phyloP scores from a whole-genome alignment of 2,113 vertebrate species.

The Gymnarchus niloticus region DNA sequence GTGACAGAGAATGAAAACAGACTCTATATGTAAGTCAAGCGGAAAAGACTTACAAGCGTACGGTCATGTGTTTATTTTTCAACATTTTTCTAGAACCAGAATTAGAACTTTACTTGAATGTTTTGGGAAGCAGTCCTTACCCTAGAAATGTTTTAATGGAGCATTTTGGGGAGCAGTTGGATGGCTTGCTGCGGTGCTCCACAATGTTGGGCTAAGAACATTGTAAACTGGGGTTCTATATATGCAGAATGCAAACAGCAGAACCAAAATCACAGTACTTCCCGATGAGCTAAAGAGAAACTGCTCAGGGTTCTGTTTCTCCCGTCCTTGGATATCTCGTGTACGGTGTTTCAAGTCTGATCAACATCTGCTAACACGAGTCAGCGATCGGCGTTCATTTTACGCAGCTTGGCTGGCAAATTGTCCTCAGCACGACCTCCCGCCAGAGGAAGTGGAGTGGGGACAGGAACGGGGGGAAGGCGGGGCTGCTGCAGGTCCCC shows the following conservation, averaged over 20 bases:
- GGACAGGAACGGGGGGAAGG: slow-evolving; percentile 39
- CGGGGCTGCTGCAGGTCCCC: slow-evolving; percentile 48
- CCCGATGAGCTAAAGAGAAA: neutral
- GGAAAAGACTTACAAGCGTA: neutral
- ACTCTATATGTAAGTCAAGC: neutral
- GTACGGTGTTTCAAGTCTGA: neutral
- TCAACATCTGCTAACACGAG: neutral
- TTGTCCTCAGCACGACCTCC: slow-evolving; percentile 61
- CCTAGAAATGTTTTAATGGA: too few species aligned
- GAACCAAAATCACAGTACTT: neutral
- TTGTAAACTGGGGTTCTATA: neutral
- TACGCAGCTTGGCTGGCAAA: slow-evolving; percentile 65
- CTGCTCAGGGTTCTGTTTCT: neutral
- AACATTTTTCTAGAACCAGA: neutral
- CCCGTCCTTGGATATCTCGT: neutral
- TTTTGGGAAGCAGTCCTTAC: too few species aligned
- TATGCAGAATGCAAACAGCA: neutral
- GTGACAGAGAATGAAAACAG: neutral
- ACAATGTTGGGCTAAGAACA: neutral
- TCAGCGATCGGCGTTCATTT: slow-evolving; percentile 66
- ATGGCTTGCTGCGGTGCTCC: too few species aligned
- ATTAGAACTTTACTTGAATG: too few species aligned
- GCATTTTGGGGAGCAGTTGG: too few species aligned
- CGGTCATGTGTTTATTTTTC: neutral
- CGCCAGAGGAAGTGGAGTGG: slow-evolving; percentile 29